Evolutionary conservation across 2,888 invertebrate species (phyloP).

Genomic region (Dilophus febrilis): DNA sequence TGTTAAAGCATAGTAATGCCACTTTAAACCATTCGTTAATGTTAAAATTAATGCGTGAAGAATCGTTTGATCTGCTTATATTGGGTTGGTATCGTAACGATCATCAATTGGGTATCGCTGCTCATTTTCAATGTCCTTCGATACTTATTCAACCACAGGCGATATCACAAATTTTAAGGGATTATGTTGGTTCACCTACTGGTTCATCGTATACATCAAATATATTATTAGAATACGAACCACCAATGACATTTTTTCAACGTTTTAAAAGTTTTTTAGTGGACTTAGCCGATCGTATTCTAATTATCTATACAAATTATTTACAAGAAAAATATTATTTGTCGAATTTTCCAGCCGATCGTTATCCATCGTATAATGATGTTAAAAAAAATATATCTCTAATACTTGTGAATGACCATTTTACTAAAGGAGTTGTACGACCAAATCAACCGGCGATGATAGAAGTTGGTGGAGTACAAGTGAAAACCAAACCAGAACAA

Average conservation of each 20-base stretch:
- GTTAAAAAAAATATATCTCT: slow-evolving; percentile 22
- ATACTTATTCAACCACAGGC: slow-evolving; percentile 17
- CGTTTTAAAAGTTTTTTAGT: background rate
- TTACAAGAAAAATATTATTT: no score
- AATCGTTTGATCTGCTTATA: slow-evolving; percentile 20
- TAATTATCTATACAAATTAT: background rate
- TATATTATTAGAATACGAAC: slow-evolving; percentile 7
- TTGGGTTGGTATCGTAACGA: slow-evolving; percentile 22
- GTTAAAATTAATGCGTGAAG: slow-evolving; percentile 9
- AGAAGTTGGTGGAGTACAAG: slow-evolving; percentile 27
- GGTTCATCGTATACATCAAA: slow-evolving; percentile 17
- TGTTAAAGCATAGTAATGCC: background rate
- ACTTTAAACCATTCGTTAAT: background rate
- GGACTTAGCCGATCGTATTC: no score
- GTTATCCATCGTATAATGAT: slow-evolving; percentile 16
- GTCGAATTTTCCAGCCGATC: slow-evolving; percentile 14
- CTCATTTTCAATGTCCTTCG: slow-evolving; percentile 21
- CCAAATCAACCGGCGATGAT: slow-evolving; percentile 23
- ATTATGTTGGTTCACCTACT: slow-evolving; percentile 19
- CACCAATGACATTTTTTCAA: background rate
- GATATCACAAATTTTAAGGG: slow-evolving; percentile 16
- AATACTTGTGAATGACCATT: slow-evolving; percentile 22
- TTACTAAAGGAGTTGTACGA: slow-evolving; percentile 21
- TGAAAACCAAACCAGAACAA: slow-evolving; percentile 19
- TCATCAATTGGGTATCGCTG: slow-evolving; percentile 21